Conservation (phyloP, 2,888 invertebrate species). For the Ormyrus thymus region DNA sequence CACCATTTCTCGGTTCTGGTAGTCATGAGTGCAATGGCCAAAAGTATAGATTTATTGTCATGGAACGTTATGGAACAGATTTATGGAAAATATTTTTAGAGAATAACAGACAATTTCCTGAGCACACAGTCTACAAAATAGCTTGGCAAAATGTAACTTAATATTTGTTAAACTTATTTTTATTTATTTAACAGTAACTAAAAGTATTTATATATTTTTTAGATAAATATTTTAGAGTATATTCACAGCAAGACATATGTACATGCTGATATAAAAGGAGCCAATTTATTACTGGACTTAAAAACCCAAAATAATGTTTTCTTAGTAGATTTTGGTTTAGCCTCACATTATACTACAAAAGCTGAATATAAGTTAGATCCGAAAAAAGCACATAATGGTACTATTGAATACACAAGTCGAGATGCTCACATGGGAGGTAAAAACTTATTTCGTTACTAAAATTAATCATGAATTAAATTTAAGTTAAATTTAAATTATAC, state of each 20-base stretch:
- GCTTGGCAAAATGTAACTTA: constrained; percentile 88
- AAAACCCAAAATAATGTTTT: constrained; percentile 84
- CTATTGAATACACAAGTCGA: constrained; percentile 95
- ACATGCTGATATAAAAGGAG: constrained; percentile 97
- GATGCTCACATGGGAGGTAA: constrained; percentile 93
- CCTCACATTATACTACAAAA: constrained; percentile 84
- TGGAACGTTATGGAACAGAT: constrained; percentile 93
- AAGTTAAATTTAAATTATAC: too few species aligned
- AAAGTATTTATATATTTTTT: constrained; percentile 61
- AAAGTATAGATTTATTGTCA: constrained; percentile 91
- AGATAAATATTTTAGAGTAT: constrained; percentile 93
- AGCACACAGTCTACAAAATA: constrained; percentile 85
- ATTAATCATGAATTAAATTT: background rate
- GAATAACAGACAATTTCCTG: constrained; percentile 82
- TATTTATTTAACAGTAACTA: background rate
- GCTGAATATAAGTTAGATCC: constrained; percentile 90
- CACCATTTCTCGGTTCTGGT: constrained; percentile 88
- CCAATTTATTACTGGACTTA: constrained; percentile 90
- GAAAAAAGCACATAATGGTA: constrained; percentile 96
- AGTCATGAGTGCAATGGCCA: constrained; percentile 84
- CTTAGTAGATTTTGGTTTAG: constrained; percentile 96
- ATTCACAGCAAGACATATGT: constrained; percentile 93
- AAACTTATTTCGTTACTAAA: constrained; percentile 3
- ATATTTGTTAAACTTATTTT: constrained; percentile 22
- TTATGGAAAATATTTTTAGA: constrained; percentile 86